These are phyloP conservation scores for Caracal caracal DNA, from an alignment of 2,113 vertebrate species.

Conservation along the genomic window DNA sequence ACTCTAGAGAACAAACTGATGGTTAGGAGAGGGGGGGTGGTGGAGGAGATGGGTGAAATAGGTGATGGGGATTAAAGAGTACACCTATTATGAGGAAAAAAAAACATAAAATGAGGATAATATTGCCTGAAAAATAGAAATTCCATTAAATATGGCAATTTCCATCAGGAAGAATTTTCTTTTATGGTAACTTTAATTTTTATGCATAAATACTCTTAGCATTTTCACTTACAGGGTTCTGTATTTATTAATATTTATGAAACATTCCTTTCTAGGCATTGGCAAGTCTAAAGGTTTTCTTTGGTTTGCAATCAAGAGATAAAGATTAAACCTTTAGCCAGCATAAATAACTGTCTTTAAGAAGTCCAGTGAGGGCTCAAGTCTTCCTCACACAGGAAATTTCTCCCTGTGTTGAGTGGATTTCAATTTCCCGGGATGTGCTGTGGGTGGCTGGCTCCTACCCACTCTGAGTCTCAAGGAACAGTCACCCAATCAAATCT, in stretches of 20 bases:
- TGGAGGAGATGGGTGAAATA: background rate
- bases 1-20: background rate
- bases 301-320: slow-evolving; percentile 52
- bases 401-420: background rate
- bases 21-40: background rate
- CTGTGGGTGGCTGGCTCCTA: background rate
- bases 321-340: slow-evolving; percentile 25
- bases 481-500: slow-evolving; percentile 61
- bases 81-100: background rate
- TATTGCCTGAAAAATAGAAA: background rate
- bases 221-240: background rate
- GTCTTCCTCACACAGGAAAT: background rate
- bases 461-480: slow-evolving; percentile 43
- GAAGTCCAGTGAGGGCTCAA: background rate
- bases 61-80: background rate
- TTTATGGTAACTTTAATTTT: background rate
- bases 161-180: background rate
- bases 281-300: slow-evolving; percentile 54
- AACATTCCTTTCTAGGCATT: slow-evolving; percentile 22
- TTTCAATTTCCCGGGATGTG: background rate
- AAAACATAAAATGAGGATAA: background rate
- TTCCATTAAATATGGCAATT: background rate
- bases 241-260: slow-evolving; percentile 31
- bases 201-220: background rate
- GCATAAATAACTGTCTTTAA: background rate